Conservation (phyloP, 2,113 vertebrate species). For the Limnothrissa miodon region DNA sequence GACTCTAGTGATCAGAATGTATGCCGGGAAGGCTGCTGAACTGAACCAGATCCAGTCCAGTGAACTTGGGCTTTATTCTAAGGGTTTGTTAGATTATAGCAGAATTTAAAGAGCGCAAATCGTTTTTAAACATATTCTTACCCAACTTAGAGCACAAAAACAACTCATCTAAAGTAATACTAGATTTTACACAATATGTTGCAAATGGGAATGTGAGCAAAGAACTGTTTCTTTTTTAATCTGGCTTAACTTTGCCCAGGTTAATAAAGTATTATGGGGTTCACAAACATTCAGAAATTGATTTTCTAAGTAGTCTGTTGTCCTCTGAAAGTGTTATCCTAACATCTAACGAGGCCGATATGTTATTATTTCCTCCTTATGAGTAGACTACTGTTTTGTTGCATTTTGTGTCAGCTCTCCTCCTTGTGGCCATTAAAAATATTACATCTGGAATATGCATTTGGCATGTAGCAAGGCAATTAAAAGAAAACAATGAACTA, state of each 20-base stretch:
- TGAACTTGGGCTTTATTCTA: background rate
- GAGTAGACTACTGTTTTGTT: background rate
- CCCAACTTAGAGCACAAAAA: background rate
- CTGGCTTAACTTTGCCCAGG: background rate
- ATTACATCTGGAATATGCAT: background rate
- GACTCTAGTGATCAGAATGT: conserved; percentile 30
- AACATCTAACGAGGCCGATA: background rate
- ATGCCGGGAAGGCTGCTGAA: background rate
- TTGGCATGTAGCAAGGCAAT: too few species aligned
- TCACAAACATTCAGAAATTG: background rate
- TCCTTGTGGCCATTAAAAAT: background rate
- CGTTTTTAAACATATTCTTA: background rate
- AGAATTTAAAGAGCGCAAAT: background rate
- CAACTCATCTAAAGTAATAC: background rate
- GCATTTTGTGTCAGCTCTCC: background rate
- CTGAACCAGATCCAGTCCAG: conserved; percentile 1
- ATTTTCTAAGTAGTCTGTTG: background rate
- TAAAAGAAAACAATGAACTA: background rate
- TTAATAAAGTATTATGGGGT: background rate
- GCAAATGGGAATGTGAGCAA: background rate
- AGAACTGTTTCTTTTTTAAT: background rate
- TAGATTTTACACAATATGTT: background rate
- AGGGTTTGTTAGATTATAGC: background rate
- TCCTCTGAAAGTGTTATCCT: background rate
- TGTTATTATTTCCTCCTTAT: background rate